Evolutionary conservation across 2,888 invertebrate genomes (phyloP), one percentile per base, ranked within the genome.

Genomic region (Pseudoips prasinana): DNA sequence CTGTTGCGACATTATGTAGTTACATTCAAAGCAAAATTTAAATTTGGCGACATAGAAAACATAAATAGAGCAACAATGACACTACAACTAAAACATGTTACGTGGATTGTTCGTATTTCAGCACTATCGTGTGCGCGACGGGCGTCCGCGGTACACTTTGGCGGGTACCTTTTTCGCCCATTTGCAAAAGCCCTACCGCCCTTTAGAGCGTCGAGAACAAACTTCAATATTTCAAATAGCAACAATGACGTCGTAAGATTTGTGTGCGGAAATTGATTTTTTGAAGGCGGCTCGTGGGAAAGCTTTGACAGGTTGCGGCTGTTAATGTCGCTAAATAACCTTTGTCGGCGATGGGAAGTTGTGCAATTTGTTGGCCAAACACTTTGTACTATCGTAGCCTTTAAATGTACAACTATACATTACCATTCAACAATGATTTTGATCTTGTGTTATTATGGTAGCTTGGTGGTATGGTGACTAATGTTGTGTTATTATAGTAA

Each of bases 191-290:
- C 63, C 45, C 32, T 34, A 42, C 74, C 74, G 74, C 70, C 69
- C 60, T 72, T 75, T 74, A 64, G 62, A 52, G 64, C 58, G 49
- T 65, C 57, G 50, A 62, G 64, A 64, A 65, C 69, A 66, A 71
- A 67, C 67, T 70, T 51, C 73, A 77, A 84, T 86, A 86, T 79
- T 78, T 86, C 79, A 83, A 77, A 73, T 63, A 57, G 63, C 79
- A 76, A 87, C 88, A 88, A 88, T 87, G 86, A 86, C 83, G 57
- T 50, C 49, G 77, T 66, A 73, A 80, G 78, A 86, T 85, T 87
- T 86, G 86, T 87, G 83, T 87, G 86, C 88, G 87, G 88, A 88
- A 86, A 87, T 87, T 82, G 86, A 80, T 85, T 86, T 87, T 87
- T 87, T 82, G 67, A 73, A 64, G 33, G 42, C 58, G 40, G 49